Conservation (phyloP, 2,113 vertebrate species). For the Xyrauchen texanus region DNA sequence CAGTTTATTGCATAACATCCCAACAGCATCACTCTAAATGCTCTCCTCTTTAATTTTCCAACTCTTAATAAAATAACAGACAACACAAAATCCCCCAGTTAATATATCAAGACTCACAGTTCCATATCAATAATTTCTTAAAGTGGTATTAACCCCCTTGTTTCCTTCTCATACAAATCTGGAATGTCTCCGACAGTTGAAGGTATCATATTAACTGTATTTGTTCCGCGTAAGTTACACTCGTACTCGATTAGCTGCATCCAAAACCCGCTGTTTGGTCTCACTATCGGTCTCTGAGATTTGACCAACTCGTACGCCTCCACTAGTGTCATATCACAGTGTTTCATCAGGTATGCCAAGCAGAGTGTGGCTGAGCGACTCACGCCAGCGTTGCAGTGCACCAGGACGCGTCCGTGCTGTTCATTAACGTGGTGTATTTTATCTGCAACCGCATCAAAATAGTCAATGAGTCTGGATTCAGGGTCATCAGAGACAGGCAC, state of each 20-base stretch:
- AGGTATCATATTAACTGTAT: slow-evolving; percentile 68
- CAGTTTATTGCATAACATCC: not conserved
- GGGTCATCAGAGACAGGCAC: slow-evolving; percentile 70
- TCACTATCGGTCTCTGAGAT: slow-evolving; percentile 63
- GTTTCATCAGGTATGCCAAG: slow-evolving; percentile 73
- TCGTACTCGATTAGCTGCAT: slow-evolving; percentile 75
- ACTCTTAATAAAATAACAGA: not conserved
- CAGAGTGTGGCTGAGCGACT: slow-evolving; percentile 76
- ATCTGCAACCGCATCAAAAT: slow-evolving; percentile 72
- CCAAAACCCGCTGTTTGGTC: slow-evolving; percentile 78
- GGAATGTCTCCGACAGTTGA: slow-evolving; percentile 72
- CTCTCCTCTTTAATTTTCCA: not conserved
- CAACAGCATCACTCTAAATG: not conserved
- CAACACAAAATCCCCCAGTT: too few species aligned
- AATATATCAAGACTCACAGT: too few species aligned
- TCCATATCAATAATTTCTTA: slow-evolving; percentile 41
- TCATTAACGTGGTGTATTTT: slow-evolving; percentile 37
- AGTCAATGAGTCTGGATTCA: slow-evolving; percentile 53
- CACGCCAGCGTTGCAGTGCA: slow-evolving; percentile 77
- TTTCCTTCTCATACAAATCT: slow-evolving; percentile 69
- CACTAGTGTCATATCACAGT: slow-evolving; percentile 58
- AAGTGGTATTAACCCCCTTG: slow-evolving; percentile 64
- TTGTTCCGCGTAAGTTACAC: slow-evolving; percentile 59
- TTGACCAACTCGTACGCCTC: slow-evolving; percentile 69
- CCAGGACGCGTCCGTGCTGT: slow-evolving; percentile 62